Evolutionary conservation across 2,888 invertebrate genomes (phyloP).

Genomic region (Tenthredo distinguenda): DNA sequence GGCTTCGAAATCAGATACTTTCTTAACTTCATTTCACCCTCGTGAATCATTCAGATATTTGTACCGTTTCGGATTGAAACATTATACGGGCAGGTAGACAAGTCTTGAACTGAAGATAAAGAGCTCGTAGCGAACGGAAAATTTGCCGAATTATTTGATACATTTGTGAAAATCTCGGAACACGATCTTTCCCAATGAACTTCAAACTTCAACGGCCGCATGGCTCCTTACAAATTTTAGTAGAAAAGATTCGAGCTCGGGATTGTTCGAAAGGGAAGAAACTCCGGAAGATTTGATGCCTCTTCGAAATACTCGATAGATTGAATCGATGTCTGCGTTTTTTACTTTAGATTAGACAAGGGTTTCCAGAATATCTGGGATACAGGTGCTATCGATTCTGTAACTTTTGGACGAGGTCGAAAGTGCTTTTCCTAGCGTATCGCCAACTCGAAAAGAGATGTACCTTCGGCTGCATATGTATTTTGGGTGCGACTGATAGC

Average conservation of each 20-base stretch:
- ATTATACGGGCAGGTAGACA: background rate
- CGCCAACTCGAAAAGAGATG: too few species aligned
- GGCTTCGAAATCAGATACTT: background rate
- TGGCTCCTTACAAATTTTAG: background rate
- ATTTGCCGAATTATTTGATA: background rate
- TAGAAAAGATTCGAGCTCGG: background rate
- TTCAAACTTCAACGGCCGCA: background rate
- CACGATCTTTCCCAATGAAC: background rate
- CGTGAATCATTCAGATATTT: slow-evolving; percentile 3
- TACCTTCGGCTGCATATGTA: too few species aligned
- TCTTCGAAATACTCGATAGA: too few species aligned
- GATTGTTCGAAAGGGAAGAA: background rate
- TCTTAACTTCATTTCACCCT: background rate
- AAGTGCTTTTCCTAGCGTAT: background rate
- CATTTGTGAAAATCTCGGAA: background rate
- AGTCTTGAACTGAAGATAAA: background rate
- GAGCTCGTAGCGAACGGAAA: background rate
- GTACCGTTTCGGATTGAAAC: background rate
- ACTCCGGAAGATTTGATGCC: too few species aligned
- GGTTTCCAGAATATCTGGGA: too few species aligned
- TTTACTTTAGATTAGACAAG: too few species aligned
- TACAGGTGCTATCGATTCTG: background rate
- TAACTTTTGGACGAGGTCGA: background rate
- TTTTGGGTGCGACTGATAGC: too few species aligned
- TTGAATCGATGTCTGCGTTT: too few species aligned